These are phyloP conservation scores for Andrena minutula DNA, from an alignment of 2,888 invertebrate species.

Conservation along the genomic window DNA sequence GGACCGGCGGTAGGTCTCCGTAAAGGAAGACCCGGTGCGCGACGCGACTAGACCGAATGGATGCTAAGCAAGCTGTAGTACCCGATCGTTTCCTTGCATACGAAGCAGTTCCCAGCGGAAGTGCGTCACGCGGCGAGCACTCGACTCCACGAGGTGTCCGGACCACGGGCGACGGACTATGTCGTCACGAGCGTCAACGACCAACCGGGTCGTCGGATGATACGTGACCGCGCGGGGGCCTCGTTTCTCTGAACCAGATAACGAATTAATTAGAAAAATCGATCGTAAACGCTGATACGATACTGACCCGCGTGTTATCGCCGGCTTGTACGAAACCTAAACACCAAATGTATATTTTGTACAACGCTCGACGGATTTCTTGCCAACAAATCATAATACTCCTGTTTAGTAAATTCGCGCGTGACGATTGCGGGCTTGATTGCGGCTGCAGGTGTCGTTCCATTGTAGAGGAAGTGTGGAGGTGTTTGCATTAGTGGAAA, in stretches of 20 bases:
- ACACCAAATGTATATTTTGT: not conserved
- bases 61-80: conserved; percentile 84
- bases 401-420: not conserved
- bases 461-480: not conserved
- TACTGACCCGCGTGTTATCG: conserved; percentile 4
- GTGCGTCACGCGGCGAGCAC: conserved; percentile 80
- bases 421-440: not conserved
- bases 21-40: conserved; percentile 68
- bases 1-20: conserved; percentile 72
- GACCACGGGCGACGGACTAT: conserved; percentile 16
- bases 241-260: conserved; percentile 34
- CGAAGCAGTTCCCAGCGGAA: conserved; percentile 81
- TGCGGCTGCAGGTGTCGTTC: not conserved
- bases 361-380: not conserved
- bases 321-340: not conserved
- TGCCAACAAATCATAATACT: not conserved
- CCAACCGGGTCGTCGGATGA: conserved; percentile 42
- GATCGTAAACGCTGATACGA: conserved; percentile 31
- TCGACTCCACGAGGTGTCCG: conserved; percentile 73
- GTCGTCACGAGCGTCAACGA: conserved; percentile 19
- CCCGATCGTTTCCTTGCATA: conserved; percentile 84
- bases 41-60: conserved; percentile 79
- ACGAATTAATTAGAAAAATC: conserved; percentile 16
- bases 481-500: not conserved
- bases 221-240: conserved; percentile 44